These are phyloP conservation scores for Stenchaetothrips biformis DNA, from an alignment of 2,888 invertebrate species.

Conservation along the genomic window DNA sequence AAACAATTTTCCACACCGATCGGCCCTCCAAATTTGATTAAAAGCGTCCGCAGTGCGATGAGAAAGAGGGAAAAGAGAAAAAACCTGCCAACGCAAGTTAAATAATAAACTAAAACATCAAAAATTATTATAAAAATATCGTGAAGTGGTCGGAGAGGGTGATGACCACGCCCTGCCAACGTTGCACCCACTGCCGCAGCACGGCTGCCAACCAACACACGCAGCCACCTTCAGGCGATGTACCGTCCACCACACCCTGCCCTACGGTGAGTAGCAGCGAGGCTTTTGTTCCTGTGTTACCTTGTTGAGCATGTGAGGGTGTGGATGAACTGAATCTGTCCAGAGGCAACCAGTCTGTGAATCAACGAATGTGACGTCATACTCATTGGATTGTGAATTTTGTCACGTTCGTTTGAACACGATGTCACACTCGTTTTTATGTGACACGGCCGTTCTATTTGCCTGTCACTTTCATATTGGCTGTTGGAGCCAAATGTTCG, in stretches of 20 bases:
- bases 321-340: too few species aligned
- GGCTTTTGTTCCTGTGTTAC: too few species aligned
- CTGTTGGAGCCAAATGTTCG: too few species aligned
- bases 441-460: too few species aligned
- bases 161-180: constrained; percentile 3
- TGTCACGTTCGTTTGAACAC: too few species aligned
- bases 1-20: background rate
- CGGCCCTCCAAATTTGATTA: constrained; percentile 8
- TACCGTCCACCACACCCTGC: constrained; percentile 1
- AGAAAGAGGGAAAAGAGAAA: constrained; percentile 23
- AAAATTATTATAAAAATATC: background rate
- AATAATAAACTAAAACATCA: constrained; percentile 20
- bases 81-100: constrained; percentile 24
- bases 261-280: constrained; percentile 11
- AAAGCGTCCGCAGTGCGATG: constrained; percentile 12
- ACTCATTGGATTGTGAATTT: too few species aligned
- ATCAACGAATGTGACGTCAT: too few species aligned
- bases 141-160: background rate
- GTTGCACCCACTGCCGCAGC: background rate
- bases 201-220: background rate
- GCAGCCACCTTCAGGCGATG: constrained; percentile 7
- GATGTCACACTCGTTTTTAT: too few species aligned
- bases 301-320: too few species aligned
- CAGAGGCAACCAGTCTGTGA: too few species aligned
- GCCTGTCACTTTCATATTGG: background rate